A percentile compares a stretch with the other conserved stretches of the same genome.
Evolutionary conservation across 2,113 vertebrate species (phyloP).

Genomic region (Varanus salvator): DNA sequence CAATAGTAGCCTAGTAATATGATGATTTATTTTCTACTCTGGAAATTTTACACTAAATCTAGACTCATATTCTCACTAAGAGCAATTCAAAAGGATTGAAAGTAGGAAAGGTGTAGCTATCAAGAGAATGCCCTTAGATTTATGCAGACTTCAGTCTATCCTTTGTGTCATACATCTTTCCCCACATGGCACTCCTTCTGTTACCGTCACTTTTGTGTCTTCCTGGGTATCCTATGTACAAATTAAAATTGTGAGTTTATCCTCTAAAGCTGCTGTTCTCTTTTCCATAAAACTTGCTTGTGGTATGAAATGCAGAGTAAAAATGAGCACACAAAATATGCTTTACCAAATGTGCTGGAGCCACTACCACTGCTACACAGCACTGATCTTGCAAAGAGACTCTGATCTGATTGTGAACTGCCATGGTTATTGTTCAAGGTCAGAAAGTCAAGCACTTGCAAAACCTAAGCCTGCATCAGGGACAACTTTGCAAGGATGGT

Average conservation of each 20-base stretch:
- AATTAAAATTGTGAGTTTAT: not conserved
- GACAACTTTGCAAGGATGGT: not conserved
- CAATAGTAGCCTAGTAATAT: not conserved
- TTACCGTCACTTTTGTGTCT: not conserved
- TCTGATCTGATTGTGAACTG: not conserved
- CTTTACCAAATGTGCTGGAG: not conserved
- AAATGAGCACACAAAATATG: not conserved
- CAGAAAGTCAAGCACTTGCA: not conserved
- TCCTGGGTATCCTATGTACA: not conserved
- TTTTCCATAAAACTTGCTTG: not conserved
- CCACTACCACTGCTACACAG: not conserved
- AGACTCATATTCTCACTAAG: constrained; percentile 4
- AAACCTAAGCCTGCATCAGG: not conserved
- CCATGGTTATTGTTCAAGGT: not conserved
- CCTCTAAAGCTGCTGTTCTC: not conserved
- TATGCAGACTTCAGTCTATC: not conserved
- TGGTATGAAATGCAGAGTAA: not conserved
- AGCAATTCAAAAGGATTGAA: constrained; percentile 5
- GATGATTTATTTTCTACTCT: not conserved
- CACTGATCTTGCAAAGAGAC: not conserved
- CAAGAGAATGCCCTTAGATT: not conserved
- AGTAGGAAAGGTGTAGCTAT: not conserved
- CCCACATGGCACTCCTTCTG: not conserved
- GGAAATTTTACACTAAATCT: constrained; percentile 29
- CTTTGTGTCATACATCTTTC: not conserved